Conservation (phyloP, 2,888 invertebrate species). For the Drosophila setosimentum region DNA sequence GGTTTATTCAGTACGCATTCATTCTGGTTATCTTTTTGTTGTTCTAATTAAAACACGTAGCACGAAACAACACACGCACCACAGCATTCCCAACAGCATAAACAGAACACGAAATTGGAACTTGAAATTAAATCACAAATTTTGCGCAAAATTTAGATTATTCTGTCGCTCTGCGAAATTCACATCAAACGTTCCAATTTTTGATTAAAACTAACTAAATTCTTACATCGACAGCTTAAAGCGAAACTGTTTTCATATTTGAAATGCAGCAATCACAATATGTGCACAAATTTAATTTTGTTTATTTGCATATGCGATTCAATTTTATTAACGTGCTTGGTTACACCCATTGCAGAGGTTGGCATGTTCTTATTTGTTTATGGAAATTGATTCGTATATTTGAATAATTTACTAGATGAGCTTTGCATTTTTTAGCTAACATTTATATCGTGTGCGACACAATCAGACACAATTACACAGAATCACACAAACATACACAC, state of each 20-base stretch:
- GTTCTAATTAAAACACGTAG: conserved; percentile 65
- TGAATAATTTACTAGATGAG: conserved; percentile 65
- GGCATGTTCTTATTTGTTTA: conserved; percentile 61
- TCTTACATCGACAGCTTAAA: neutral
- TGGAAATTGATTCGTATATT: conserved; percentile 72
- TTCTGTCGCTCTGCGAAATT: neutral
- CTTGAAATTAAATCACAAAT: conserved; percentile 8
- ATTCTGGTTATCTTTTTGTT: conserved; percentile 8
- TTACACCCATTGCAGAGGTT: conserved; percentile 17
- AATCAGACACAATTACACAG: conserved; percentile 15
- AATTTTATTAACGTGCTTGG: conserved; percentile 25
- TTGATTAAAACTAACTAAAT: conserved; percentile 14
- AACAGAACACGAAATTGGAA: conserved; percentile 16
- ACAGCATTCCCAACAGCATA: conserved; percentile 6
- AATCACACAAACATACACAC: conserved; percentile 8
- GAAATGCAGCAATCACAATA: neutral
- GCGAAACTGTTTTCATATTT: conserved; percentile 4
- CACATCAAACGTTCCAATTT: conserved; percentile 1
- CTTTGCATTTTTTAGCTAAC: conserved; percentile 51
- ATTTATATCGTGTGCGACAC: conserved; percentile 41
- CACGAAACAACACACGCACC: conserved; percentile 19
- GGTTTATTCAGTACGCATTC: conserved; percentile 29
- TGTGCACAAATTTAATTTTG: conserved; percentile 23
- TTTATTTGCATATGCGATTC: conserved; percentile 18
- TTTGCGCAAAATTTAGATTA: conserved; percentile 15